A percentile compares a stretch with the other conserved stretches of the same genome.
Evolutionary conservation across 1,140 invertebrate genomes (phyloP).

Genomic region (Neomicropteryx cornuta): DNA sequence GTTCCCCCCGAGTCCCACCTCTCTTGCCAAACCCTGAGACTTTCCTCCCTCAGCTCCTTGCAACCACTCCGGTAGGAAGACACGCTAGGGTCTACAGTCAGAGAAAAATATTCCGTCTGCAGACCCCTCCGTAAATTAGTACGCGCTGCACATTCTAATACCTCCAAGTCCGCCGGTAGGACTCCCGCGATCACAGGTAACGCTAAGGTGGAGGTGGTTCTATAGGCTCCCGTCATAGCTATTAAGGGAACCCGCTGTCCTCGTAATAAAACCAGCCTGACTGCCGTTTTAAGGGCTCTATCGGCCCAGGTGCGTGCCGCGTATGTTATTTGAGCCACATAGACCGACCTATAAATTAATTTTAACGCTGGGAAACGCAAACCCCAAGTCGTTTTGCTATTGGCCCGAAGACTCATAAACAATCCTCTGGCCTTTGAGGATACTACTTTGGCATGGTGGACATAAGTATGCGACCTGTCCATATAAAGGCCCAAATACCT

Average conservation of each 20-base stretch:
- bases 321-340: slow-evolving; percentile 15
- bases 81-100: too few relatives aligned
- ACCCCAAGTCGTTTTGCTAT: slow-evolving; percentile 15
- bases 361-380: slow-evolving; percentile 10
- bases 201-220: slow-evolving; percentile 13
- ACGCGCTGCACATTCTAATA: slow-evolving; percentile 2
- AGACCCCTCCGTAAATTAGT: background rate
- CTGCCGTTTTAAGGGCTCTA: background rate
- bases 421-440: slow-evolving; percentile 6
- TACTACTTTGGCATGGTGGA: slow-evolving; percentile 4
- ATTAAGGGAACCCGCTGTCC: slow-evolving; percentile 14
- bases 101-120: slow-evolving; percentile 2
- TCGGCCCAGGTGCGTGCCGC: slow-evolving; percentile 16
- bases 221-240: slow-evolving; percentile 14
- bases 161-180: slow-evolving; percentile 12
- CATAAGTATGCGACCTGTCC: slow-evolving; percentile 5
- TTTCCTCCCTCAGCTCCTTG: background rate
- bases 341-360: slow-evolving; percentile 16
- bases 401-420: slow-evolving; percentile 8
- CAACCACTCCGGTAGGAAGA: background rate
- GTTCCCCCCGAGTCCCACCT: slow-evolving; percentile 2
- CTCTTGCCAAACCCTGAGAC: slow-evolving; percentile 6
- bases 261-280: slow-evolving; percentile 7
- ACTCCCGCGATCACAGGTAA: slow-evolving; percentile 14
- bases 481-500: slow-evolving; percentile 4